Conservation (phyloP, 2,797 vertebrate species). For the Danio albolineatus region DNA sequence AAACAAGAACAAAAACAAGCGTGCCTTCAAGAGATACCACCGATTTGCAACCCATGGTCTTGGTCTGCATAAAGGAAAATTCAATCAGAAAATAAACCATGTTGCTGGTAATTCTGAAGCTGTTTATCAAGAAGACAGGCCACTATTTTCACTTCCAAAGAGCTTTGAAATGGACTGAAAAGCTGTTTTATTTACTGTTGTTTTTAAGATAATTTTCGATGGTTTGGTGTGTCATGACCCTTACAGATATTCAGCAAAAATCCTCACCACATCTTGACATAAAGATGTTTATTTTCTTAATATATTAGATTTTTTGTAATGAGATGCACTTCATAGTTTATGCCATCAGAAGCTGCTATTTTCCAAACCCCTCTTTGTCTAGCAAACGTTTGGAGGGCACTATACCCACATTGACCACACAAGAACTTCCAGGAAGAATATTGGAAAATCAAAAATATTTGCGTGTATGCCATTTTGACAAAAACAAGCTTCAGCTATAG, state of each 20-base stretch:
- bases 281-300: background rate
- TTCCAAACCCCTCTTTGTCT: background rate
- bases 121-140: background rate
- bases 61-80: background rate
- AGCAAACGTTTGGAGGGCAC: background rate
- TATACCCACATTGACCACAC: slow-evolving; percentile 8
- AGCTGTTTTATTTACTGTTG: background rate
- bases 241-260: background rate
- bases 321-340: background rate
- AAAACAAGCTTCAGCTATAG: background rate
- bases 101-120: background rate
- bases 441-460: background rate
- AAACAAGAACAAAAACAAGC: background rate
- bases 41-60: background rate
- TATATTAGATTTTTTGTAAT: background rate
- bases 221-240: no score
- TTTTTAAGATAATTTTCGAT: background rate
- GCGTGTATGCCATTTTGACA: background rate
- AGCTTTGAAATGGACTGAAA: background rate
- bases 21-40: background rate
- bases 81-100: background rate
- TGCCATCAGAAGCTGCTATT: background rate
- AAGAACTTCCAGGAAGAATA: background rate
- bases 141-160: background rate
- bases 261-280: background rate